Evolutionary conservation across 2,113 vertebrate genomes (phyloP).

Genomic region (Nyctereutes procyonoides): DNA sequence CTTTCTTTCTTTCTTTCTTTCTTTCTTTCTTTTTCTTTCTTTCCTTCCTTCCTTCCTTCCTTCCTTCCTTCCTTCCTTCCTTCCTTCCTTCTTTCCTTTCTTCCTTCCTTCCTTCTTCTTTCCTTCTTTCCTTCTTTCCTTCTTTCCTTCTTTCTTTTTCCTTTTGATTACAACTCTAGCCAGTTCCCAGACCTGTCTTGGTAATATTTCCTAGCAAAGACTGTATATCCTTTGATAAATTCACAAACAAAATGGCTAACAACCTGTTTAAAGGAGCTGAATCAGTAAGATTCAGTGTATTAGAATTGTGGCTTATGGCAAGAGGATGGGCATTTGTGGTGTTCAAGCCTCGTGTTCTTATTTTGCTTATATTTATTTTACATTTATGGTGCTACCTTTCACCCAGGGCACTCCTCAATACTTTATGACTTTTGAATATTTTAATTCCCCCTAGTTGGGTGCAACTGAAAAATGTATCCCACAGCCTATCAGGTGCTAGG

Average conservation of each 20-base stretch:
- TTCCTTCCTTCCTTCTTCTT: accelerated
- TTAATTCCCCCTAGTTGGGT: background rate
- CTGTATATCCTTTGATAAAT: background rate
- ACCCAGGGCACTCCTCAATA: background rate
- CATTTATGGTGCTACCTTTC: background rate
- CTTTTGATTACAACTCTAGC: background rate
- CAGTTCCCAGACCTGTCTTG: background rate
- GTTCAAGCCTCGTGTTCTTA: background rate
- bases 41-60: accelerated
- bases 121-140: accelerated
- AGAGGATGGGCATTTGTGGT: background rate
- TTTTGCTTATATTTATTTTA: conserved; percentile 40
- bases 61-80: accelerated
- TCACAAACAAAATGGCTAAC: conserved; percentile 5
- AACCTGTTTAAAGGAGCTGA: background rate
- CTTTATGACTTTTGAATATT: conserved; percentile 15
- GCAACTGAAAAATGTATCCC: background rate
- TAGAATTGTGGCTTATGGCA: background rate
- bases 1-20: background rate
- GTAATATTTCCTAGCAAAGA: conserved; percentile 51
- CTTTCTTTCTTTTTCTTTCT: background rate
- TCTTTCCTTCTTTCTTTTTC: background rate
- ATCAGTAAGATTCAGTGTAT: background rate
- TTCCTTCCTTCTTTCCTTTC: accelerated
- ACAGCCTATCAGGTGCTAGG: too few relatives aligned